Percentiles rank a stretch among this genome's conserved stretches.
phyloP scores from a whole-genome alignment of 2,888 invertebrate genomes.

The Heterodera filipjevi region DNA sequence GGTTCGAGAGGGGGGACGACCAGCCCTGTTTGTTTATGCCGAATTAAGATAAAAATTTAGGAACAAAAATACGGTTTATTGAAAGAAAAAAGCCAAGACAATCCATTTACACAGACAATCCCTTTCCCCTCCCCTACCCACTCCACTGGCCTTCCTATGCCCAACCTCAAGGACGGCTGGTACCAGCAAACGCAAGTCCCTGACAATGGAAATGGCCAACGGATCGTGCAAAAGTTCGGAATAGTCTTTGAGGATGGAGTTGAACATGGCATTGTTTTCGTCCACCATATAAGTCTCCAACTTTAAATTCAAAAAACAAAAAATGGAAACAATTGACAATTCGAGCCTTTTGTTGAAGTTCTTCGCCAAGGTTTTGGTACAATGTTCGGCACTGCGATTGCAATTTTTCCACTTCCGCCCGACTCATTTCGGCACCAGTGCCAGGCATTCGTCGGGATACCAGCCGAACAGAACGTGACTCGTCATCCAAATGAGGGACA shows the following conservation, averaged over 20 bases:
- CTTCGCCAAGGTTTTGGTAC: not conserved
- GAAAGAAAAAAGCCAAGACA: not conserved
- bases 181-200: conserved; percentile 9
- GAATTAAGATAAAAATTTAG: too few relatives aligned
- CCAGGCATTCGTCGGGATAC: not conserved
- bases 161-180: conserved; percentile 15
- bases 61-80: too few relatives aligned
- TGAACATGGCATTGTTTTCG: conserved; percentile 2
- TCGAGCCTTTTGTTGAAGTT: not conserved
- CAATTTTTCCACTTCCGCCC: not conserved
- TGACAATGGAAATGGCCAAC: conserved; percentile 7
- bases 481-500: conserved; percentile 7
- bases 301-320: not conserved
- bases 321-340: too few relatives aligned
- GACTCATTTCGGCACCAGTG: not conserved
- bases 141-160: too few relatives aligned
- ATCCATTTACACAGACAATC: not conserved
- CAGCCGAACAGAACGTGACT: conserved; percentile 14
- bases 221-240: conserved; percentile 10
- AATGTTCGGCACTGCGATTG: not conserved
- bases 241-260: not conserved
- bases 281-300: conserved; percentile 21
- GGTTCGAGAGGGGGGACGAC: too few relatives aligned
- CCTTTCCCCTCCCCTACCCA: not conserved
- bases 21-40: too few relatives aligned